Evolutionary conservation across 2,113 vertebrate genomes (phyloP), one percentile per base, ranked within the genome.

Genomic region (Corythoichthys intestinalis): DNA sequence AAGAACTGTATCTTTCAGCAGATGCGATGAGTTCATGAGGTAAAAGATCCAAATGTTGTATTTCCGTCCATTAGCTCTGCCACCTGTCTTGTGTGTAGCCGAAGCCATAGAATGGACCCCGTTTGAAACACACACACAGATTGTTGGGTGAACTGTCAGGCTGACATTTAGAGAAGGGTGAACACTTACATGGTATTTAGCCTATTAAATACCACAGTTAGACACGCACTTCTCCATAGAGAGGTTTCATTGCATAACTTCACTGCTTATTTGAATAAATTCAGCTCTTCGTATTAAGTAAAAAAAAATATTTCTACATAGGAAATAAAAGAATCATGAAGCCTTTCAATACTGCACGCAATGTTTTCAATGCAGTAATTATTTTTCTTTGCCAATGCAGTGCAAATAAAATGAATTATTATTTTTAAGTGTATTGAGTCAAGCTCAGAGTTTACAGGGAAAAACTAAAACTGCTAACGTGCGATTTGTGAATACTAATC

Each of bases 11-110:
- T 59, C 44, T 48, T 34, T 11, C 39, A 34, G 41, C 41, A 63
- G 61, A 44, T 63, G 41, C 61, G 44, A 28, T 17, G 17, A 39
- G 38, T 17, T 44, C 37, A 61, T 38, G 20, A 44, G n/a, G 41
- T 47, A 46, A 63, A 61, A 61, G 38, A 39, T 61, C 59, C 59
- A 61, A 47, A 47, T 63, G 61, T n/a, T 47, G 61, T 7, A 6
- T 48, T 6, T n/a, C 61, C 44, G 20, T 63, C 61, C 61, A 63
- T 63, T 63, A 47, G 61, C 44, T 46, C 4, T 4, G 13, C 41
- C 61, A 34, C 61, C 61, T 63, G 61, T 63, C 60, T 63, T 6
- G 41, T 5, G 54, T 28, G 52, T 54, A 4, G n/a, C 14, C 14
- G 0, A 54, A 54, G 52, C 20, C 53, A 4, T 37, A 15, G 34